Conservation (phyloP, 2,797 vertebrate genomes). For the Lates japonicus region DNA sequence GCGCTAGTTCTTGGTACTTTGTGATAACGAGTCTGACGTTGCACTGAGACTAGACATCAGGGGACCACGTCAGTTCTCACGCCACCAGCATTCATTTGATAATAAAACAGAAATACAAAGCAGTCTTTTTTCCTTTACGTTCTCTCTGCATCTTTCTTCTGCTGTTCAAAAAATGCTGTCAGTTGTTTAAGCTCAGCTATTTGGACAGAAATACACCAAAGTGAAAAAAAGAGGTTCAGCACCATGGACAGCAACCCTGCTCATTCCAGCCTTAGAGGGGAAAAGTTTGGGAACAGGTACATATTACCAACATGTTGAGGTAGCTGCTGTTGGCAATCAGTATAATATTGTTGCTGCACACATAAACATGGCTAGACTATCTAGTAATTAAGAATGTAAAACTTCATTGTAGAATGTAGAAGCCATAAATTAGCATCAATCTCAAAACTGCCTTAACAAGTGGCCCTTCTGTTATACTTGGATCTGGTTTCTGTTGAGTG, state of each 20-base stretch:
- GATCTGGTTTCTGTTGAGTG: neutral
- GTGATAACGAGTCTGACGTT: conserved; percentile 37
- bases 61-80: neutral
- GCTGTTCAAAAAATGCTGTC: neutral
- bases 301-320: neutral
- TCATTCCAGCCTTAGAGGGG: neutral
- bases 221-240: conserved; percentile 59
- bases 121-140: neutral
- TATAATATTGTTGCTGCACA: neutral
- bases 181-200: neutral
- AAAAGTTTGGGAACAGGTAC: neutral
- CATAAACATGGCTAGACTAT: neutral
- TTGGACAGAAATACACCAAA: neutral
- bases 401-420: neutral
- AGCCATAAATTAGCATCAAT: neutral
- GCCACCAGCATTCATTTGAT: conserved; percentile 23
- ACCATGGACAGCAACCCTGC: conserved; percentile 74
- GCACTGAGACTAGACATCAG: conserved; percentile 19
- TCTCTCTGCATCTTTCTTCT: neutral
- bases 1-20: conserved; percentile 12
- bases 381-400: neutral
- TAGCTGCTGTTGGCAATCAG: neutral
- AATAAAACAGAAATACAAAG: conserved; percentile 39
- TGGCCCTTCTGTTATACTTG: neutral
- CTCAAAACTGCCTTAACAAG: neutral